phyloP scores from a whole-genome alignment of 2,888 invertebrate genomes.

The Exocentrus adspersus region DNA sequence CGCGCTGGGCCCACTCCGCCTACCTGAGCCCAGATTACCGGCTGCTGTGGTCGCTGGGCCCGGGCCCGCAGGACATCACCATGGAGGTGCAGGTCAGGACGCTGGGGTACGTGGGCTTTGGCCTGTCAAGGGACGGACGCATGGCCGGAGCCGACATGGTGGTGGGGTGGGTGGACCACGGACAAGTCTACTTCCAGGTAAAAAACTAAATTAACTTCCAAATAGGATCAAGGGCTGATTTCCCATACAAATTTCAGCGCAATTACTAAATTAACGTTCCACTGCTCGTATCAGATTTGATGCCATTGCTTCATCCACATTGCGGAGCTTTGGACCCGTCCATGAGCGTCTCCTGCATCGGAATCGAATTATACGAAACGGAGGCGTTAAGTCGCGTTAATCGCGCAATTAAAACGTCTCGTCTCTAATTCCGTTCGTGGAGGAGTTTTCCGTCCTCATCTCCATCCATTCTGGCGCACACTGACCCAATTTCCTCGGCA shows the following conservation, averaged over 20 bases:
- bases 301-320: too few relatives aligned
- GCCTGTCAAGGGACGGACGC: conserved; percentile 83
- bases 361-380: too few relatives aligned
- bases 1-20: conserved; percentile 65
- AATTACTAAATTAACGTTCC: too few relatives aligned
- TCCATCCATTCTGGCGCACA: conserved; percentile 5
- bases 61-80: conserved; percentile 77
- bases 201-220: too few relatives aligned
- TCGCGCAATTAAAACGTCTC: not conserved
- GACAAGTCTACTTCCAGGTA: conserved; percentile 83
- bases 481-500: conserved; percentile 19
- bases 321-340: too few relatives aligned
- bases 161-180: conserved; percentile 89
- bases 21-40: conserved; percentile 67
- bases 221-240: too few relatives aligned
- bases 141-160: conserved; percentile 88
- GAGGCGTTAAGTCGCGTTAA: too few relatives aligned
- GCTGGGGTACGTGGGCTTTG: conserved; percentile 87
- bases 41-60: conserved; percentile 79
- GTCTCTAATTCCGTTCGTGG: not conserved
- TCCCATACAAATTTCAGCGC: too few relatives aligned
- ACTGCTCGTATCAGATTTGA: too few relatives aligned
- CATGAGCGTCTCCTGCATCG: too few relatives aligned
- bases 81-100: conserved; percentile 87
- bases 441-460: not conserved